Evolutionary conservation across 2,888 invertebrate species (phyloP).

Genomic region (Altica lythri): DNA sequence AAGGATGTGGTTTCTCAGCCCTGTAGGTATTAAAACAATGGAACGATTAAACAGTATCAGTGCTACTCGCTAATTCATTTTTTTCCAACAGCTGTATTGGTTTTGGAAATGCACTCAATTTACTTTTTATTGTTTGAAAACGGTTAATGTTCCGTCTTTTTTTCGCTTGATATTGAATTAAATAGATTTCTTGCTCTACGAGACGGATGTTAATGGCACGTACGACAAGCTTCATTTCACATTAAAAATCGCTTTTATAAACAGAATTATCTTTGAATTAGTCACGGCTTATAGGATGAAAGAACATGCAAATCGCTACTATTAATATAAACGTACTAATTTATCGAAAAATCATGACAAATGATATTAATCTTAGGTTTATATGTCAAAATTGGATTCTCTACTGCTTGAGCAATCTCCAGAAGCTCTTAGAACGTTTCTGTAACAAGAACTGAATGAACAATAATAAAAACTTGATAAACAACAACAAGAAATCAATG

Average conservation of each 20-base stretch:
- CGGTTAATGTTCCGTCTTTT: conserved; percentile 41
- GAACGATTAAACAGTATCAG: conserved; percentile 20
- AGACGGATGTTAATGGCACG: conserved; percentile 43
- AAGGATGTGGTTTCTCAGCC: conserved; percentile 20
- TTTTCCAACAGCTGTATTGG: conserved; percentile 33
- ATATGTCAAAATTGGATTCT: no score
- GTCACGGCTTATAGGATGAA: conserved; percentile 44
- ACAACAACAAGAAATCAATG: no score
- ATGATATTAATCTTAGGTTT: no score
- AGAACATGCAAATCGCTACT: conserved; percentile 34
- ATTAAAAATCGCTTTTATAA: conserved; percentile 49
- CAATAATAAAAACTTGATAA: no score
- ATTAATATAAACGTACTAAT: conserved; percentile 34
- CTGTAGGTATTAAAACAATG: conserved; percentile 18
- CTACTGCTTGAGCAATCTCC: no score
- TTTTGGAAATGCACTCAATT: conserved; percentile 42
- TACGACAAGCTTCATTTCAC: conserved; percentile 46
- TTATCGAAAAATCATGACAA: no score
- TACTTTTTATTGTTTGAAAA: conserved; percentile 41
- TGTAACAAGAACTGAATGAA: no score
- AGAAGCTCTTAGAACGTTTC: no score
- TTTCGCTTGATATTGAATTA: conserved; percentile 31
- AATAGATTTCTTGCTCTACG: conserved; percentile 33
- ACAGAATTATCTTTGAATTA: conserved; percentile 48
- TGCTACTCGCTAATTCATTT: conserved; percentile 34